Percentiles rank a stretch among this genome's conserved stretches.
phyloP scores from a whole-genome alignment of 2,888 invertebrate genomes.

The Adelognathus sp. region DNA sequence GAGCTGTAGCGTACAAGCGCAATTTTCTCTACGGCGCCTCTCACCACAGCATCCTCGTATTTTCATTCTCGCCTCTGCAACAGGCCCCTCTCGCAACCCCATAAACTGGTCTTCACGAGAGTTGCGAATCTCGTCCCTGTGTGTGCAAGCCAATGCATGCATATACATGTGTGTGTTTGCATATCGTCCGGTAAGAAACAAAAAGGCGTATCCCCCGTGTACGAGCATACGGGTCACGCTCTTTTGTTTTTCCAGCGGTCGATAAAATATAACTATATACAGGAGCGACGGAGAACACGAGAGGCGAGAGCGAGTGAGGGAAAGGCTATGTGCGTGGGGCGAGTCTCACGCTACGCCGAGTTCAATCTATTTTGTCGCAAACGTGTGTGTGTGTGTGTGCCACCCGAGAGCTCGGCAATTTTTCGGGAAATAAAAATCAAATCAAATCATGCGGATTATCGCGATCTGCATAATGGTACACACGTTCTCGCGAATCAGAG shows the following conservation, averaged over 20 bases:
- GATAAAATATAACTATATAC: constrained; percentile 19
- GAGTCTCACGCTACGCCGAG: constrained; percentile 63
- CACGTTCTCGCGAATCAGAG: not conserved
- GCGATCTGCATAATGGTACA: not conserved
- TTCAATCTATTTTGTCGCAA: constrained; percentile 68
- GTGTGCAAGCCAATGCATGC: constrained; percentile 15
- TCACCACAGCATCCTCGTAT: constrained; percentile 39
- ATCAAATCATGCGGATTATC: not conserved
- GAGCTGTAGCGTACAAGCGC: constrained; percentile 63
- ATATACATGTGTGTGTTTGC: too few relatives aligned
- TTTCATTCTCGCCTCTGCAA: constrained; percentile 53
- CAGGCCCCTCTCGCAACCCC: constrained; percentile 14
- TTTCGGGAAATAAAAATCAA: constrained; percentile 14
- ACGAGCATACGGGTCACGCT: too few relatives aligned
- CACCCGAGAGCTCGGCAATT: not conserved
- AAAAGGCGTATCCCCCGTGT: too few relatives aligned
- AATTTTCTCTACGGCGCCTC: constrained; percentile 68
- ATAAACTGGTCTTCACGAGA: constrained; percentile 40
- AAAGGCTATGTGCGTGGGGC: constrained; percentile 42
- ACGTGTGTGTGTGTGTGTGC: not conserved
- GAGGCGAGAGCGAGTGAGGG: constrained; percentile 10
- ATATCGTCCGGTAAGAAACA: too few relatives aligned
- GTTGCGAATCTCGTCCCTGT: constrained; percentile 34
- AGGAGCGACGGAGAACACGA: constrained; percentile 8
- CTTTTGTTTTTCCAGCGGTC: too few relatives aligned